Conservation (phyloP, 35 echinoderm and acorn worm genomes). For the Ptychodera flava region DNA sequence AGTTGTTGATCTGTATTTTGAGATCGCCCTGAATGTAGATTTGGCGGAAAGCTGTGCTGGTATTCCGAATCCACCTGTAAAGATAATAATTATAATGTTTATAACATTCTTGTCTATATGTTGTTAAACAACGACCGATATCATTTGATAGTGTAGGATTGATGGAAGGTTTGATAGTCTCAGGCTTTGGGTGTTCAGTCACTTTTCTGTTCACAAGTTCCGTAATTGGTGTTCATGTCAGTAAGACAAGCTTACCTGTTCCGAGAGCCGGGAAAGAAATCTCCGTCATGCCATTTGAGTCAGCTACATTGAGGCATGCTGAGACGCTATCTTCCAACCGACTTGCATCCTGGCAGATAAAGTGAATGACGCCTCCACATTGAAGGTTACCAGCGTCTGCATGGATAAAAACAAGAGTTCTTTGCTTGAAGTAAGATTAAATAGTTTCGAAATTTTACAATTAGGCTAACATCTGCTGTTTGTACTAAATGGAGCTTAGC, state of each 20-base stretch:
- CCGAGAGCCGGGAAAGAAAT: background rate
- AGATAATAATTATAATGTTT: too few species aligned
- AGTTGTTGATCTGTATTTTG: background rate
- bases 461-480: too few species aligned
- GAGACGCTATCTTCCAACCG: background rate
- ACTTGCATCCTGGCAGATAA: background rate
- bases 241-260: background rate
- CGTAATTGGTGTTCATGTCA: too few species aligned
- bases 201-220: too few species aligned
- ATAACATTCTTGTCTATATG: too few species aligned
- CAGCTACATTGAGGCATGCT: background rate
- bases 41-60: background rate
- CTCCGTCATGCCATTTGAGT: background rate
- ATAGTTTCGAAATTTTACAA: too few species aligned
- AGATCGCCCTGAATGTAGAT: background rate
- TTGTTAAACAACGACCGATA: too few species aligned
- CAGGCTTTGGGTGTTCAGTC: too few species aligned
- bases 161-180: too few species aligned
- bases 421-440: too few species aligned
- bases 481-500: too few species aligned
- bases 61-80: background rate
- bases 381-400: background rate
- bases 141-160: too few species aligned
- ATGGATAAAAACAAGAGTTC: background rate
- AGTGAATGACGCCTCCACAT: background rate